Conservation (phyloP, 1,140 invertebrate species). For the Epicauta chinensis region DNA sequence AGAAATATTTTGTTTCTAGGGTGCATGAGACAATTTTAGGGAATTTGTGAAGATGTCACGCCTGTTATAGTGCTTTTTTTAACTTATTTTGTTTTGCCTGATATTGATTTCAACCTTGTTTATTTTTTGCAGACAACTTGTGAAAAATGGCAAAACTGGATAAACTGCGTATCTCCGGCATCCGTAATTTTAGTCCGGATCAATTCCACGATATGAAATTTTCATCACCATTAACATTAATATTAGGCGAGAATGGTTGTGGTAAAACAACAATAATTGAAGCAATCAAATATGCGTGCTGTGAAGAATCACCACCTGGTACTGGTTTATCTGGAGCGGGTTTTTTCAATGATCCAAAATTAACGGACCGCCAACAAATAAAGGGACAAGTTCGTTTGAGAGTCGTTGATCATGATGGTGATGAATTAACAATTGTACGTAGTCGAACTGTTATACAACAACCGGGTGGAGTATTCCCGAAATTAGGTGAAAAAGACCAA, state of each 20-base stretch:
- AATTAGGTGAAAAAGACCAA: conserved; percentile 42
- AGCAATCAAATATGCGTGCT: conserved; percentile 84
- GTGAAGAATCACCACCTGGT: conserved; percentile 82
- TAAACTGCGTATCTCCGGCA: conserved; percentile 62
- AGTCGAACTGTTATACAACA: conserved; percentile 53
- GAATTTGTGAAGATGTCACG: no score
- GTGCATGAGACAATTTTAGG: no score
- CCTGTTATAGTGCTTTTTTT: no score
- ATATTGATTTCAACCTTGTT: no score
- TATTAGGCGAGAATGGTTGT: conserved; percentile 95
- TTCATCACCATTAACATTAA: conserved; percentile 91
- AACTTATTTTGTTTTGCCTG: no score
- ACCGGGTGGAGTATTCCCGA: conserved; percentile 44
- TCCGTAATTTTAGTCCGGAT: conserved; percentile 89
- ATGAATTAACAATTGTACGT: conserved; percentile 53
- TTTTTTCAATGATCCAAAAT: conserved; percentile 92
- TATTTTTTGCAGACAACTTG: no score
- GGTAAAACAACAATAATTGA: conserved; percentile 99
- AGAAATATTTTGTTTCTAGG: no score
- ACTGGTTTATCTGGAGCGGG: conserved; percentile 64
- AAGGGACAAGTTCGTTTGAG: conserved; percentile 59
- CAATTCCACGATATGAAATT: conserved; percentile 64
- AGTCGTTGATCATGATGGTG: conserved; percentile 56
- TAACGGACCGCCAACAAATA: conserved; percentile 46
- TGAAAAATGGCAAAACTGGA: conserved; percentile 60